Evolutionary conservation across 2,797 vertebrate genomes (phyloP).

Genomic region (Gymnocypris eckloni): DNA sequence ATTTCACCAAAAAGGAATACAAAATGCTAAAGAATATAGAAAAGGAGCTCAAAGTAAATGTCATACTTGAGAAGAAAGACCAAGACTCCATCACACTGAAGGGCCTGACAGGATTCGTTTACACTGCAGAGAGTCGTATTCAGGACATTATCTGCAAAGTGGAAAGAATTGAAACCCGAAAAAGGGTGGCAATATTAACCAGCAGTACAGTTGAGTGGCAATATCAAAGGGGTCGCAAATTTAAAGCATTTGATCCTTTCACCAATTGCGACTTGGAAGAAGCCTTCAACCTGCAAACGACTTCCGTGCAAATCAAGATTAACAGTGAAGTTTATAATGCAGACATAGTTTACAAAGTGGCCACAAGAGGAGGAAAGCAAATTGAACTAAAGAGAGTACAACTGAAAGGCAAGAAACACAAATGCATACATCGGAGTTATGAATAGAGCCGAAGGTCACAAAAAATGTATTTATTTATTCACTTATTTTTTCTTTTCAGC

Average conservation of each 20-base stretch:
- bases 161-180: background rate
- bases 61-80: background rate
- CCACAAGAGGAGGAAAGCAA: background rate
- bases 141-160: background rate
- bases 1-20: background rate
- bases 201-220: background rate
- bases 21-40: background rate
- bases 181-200: background rate
- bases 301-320: background rate
- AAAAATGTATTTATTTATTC: background rate
- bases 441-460: background rate
- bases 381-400: background rate
- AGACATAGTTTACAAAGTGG: background rate
- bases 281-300: background rate
- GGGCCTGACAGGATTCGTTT: background rate
- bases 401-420: background rate
- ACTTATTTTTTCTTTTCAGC: background rate
- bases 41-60: background rate
- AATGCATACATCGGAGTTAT: background rate
- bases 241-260: background rate
- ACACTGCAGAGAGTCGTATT: background rate
- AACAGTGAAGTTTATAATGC: background rate
- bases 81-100: background rate
- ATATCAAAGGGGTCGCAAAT: background rate
- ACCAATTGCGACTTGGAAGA: background rate